A percentile compares a stretch with the other conserved stretches of the same genome.
Evolutionary conservation across 2,888 invertebrate genomes (phyloP).

Genomic region (Camponotus fellah): DNA sequence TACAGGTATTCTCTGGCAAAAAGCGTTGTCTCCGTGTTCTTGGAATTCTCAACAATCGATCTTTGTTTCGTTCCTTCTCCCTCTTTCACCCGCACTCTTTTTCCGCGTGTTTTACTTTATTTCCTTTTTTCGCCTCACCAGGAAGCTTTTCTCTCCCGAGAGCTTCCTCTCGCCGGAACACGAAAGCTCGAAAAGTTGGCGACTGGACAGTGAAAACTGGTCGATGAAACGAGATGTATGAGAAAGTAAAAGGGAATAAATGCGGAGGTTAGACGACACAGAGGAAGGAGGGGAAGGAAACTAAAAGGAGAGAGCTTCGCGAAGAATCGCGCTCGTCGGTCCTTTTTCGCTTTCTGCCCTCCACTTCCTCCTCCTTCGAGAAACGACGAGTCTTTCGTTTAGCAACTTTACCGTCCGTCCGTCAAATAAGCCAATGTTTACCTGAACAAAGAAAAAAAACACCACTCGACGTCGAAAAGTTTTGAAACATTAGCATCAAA

Average conservation of each 20-base stretch:
- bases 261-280: background rate
- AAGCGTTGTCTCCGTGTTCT: constrained; percentile 47
- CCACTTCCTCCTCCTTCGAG: background rate
- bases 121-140: background rate
- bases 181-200: constrained; percentile 68
- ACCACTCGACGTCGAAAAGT: constrained; percentile 44
- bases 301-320: constrained; percentile 41
- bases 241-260: constrained; percentile 37
- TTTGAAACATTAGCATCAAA: constrained; percentile 46
- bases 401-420: constrained; percentile 62
- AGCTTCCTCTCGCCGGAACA: constrained; percentile 39
- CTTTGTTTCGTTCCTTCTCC: constrained; percentile 31
- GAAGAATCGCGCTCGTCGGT: constrained; percentile 1
- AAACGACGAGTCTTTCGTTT: constrained; percentile 53
- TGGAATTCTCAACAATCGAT: constrained; percentile 68
- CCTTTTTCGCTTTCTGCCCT: constrained; percentile 16
- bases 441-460: constrained; percentile 49
- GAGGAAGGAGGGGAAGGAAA: background rate
- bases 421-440: constrained; percentile 70
- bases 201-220: constrained; percentile 72
- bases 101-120: constrained; percentile 17
- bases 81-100: constrained; percentile 21
- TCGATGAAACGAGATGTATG: constrained; percentile 46
- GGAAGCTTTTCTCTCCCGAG: constrained; percentile 11
- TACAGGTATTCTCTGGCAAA: constrained; percentile 42